phyloP scores from a whole-genome alignment of 2,888 invertebrate genomes.

The Aphodius granarius region DNA sequence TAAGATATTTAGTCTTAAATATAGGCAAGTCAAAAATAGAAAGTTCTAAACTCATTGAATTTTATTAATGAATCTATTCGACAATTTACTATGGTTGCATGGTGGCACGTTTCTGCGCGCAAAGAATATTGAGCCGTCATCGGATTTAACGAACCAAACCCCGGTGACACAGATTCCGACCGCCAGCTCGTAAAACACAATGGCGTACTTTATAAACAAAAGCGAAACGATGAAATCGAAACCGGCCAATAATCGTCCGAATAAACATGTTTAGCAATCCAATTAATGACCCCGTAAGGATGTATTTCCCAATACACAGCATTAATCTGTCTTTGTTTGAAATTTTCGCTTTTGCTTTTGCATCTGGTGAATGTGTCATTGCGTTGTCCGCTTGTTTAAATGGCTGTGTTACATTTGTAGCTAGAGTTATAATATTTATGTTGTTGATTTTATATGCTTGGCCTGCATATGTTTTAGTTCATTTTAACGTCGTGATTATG shows the following conservation, averaged over 20 bases:
- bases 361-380: not conserved
- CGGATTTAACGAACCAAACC: not conserved
- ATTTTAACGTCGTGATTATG: no score
- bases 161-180: not conserved
- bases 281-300: not conserved
- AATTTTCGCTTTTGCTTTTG: not conserved
- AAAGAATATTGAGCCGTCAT: not conserved
- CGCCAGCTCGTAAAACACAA: not conserved
- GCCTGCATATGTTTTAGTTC: no score
- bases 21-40: no score
- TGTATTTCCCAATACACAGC: not conserved
- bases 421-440: not conserved
- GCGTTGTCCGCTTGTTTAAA: not conserved
- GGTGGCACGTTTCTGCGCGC: not conserved
- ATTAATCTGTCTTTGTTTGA: not conserved
- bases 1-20: no score
- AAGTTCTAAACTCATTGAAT: no score
- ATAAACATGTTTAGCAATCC: not conserved
- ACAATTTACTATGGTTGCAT: not conserved
- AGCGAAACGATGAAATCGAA: not conserved
- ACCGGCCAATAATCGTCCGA: not conserved
- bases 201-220: not conserved
- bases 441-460: not conserved
- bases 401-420: not conserved
- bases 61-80: not conserved